These are phyloP conservation scores for Drosophila quinaria DNA, from an alignment of 2,888 invertebrate species.

Conservation along the genomic window DNA sequence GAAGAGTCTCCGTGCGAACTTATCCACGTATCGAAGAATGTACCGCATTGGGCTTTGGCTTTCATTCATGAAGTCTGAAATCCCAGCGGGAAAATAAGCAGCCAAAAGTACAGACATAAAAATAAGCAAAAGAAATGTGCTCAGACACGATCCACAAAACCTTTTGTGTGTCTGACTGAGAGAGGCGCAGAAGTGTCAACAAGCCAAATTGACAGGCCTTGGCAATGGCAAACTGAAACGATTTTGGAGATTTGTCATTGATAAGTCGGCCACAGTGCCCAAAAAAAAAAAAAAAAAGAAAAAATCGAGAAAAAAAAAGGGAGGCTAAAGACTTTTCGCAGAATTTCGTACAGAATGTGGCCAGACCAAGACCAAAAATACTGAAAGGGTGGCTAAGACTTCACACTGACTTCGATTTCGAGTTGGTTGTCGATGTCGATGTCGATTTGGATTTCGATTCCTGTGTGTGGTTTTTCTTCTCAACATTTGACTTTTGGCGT, in stretches of 20 bases:
- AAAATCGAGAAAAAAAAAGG: constrained; percentile 33
- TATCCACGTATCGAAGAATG: constrained; percentile 36
- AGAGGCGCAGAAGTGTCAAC: constrained; percentile 76
- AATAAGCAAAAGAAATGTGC: constrained; percentile 52
- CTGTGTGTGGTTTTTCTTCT: constrained; percentile 72
- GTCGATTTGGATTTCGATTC: constrained; percentile 11
- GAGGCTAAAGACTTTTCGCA: constrained; percentile 60
- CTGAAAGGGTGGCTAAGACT: constrained; percentile 37
- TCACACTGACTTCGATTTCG: constrained; percentile 3
- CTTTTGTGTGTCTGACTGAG: constrained; percentile 49
- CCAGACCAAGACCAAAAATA: neutral
- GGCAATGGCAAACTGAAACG: constrained; percentile 71
- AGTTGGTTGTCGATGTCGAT: neutral
- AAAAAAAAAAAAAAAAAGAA: constrained; percentile 17
- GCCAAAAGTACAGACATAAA: constrained; percentile 36
- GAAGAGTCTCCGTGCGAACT: constrained; percentile 37
- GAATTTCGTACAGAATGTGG: constrained; percentile 58
- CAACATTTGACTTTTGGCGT: constrained; percentile 71
- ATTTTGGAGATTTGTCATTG: constrained; percentile 82
- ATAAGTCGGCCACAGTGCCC: constrained; percentile 73
- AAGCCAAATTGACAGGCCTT: constrained; percentile 77
- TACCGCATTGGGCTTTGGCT: constrained; percentile 41
- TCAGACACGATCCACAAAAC: constrained; percentile 52
- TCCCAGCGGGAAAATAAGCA: constrained; percentile 78
- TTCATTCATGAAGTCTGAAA: constrained; percentile 76